Conservation (phyloP, 2,113 vertebrate species). For the Tetrao urogallus region DNA sequence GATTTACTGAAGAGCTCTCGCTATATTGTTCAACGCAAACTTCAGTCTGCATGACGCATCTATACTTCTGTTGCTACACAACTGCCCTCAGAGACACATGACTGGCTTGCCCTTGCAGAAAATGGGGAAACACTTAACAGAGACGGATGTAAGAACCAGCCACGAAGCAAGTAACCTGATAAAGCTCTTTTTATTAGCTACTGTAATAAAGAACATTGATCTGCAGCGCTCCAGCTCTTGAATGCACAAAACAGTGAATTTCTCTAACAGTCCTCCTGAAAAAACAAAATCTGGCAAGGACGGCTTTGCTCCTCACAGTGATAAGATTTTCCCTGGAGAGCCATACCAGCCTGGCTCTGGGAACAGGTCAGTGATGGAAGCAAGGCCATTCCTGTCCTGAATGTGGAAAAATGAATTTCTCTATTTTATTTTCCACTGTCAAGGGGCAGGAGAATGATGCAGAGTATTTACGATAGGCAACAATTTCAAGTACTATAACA, state of each 20-base stretch:
- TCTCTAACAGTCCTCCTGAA: background rate
- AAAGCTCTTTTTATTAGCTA: slow-evolving; percentile 35
- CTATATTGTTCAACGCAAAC: background rate
- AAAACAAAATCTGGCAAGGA: background rate
- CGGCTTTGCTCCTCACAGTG: background rate
- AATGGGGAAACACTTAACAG: background rate
- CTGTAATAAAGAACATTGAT: slow-evolving; percentile 56
- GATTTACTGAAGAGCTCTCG: background rate
- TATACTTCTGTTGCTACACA: background rate
- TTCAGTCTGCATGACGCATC: background rate
- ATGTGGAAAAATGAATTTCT: background rate
- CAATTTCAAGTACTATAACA: background rate
- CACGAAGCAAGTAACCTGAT: slow-evolving; percentile 36
- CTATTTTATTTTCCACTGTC: background rate
- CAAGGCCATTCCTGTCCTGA: background rate
- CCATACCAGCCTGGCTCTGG: background rate
- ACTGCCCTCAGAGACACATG: background rate
- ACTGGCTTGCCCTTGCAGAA: background rate
- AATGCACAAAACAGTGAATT: background rate
- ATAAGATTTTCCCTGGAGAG: background rate
- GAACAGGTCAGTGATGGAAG: background rate
- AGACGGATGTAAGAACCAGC: slow-evolving; percentile 12
- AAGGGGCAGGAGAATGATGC: background rate
- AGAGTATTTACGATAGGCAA: background rate
- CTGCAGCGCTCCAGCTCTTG: background rate